Evolutionary conservation across 2,888 invertebrate genomes (phyloP).

Genomic region (Caenorhabditis sp.): DNA sequence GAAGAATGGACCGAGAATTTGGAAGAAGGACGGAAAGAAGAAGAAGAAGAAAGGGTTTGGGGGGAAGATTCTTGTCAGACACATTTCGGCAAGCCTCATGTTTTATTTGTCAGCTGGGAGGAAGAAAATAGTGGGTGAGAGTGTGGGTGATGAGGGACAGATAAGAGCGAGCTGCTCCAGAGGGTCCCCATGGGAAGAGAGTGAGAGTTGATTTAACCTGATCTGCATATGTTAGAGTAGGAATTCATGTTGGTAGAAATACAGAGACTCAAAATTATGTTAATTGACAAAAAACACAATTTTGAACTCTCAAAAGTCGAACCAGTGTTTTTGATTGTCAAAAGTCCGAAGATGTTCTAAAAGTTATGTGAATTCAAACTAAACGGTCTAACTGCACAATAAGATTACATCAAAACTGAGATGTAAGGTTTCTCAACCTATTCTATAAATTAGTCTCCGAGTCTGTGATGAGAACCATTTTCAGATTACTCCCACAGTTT

Average conservation of each 20-base stretch:
- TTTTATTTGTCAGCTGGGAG: conserved; percentile 60
- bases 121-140: conserved; percentile 6
- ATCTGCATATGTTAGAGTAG: conserved; percentile 20
- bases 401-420: no score
- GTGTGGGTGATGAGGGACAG: conserved; percentile 43
- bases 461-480: no score
- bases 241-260: neutral
- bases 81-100: conserved; percentile 61
- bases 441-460: no score
- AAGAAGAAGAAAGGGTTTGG: conserved; percentile 14
- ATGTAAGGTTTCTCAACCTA: no score
- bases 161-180: conserved; percentile 4
- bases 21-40: conserved; percentile 10
- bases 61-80: conserved; percentile 59
- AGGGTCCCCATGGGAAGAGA: neutral
- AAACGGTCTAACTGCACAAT: no score
- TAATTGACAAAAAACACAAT: no score
- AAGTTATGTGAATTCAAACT: no score
- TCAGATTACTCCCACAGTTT: no score
- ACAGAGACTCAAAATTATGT: neutral
- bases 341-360: no score
- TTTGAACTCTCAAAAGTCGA: no score
- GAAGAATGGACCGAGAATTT: conserved; percentile 7
- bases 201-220: conserved; percentile 35
- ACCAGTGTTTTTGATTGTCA: no score